Base-by-base conservation (phyloP, 2,888 invertebrate species). In the Lepidocyrtoides sp. region DNA sequence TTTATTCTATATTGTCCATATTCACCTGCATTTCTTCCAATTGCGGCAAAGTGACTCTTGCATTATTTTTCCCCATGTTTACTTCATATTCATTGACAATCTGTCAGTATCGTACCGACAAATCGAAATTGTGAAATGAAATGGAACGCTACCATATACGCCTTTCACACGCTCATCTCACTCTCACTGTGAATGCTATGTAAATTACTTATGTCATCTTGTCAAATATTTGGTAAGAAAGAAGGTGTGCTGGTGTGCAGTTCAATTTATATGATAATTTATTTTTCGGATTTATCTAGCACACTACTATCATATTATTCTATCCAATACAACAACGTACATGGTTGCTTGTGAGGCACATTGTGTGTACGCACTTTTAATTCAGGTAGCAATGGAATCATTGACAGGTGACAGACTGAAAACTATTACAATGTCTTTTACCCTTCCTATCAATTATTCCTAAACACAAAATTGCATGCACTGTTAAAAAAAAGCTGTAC, bases 401-500 rank as follows among this genome's bases (percentile, higher is more conserved):
- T 91, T 93, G 93, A 93, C 90, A 82, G 81, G 89, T 93, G 92
- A 93, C 92, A 93, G 90, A 89, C 82, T 83, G 83, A 89, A 89
- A 89, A 89, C 89, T 89, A 89, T 75, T 89, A 89, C 89, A 26
- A 26, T 57, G 48, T 81, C 29, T 88, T 51, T 48, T 81, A 36
- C 83, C 75, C 75, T 82, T 60, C 60, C 82, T 23, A 14, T 41
- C 51, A n/a, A 51, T 79, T 79, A 26, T 51, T 77, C 41, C 17
- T 51, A 3, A 54, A 41, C 23, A 20, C 23, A 75, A 14, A 75
- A 44, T 12, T 48, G 48, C 20, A 82, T 23, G 72, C 20, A 63
- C n/a, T 26, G 32, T 57, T 63, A 26, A 63, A 41, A 86, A 23
- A 86, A 26, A 23, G 26, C 48, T 44, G 72, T 26, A 23, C 23